Evolutionary conservation across 53 echinoderm and acorn worm genomes (phyloP).

Genomic region (Actinopyga echinites): DNA sequence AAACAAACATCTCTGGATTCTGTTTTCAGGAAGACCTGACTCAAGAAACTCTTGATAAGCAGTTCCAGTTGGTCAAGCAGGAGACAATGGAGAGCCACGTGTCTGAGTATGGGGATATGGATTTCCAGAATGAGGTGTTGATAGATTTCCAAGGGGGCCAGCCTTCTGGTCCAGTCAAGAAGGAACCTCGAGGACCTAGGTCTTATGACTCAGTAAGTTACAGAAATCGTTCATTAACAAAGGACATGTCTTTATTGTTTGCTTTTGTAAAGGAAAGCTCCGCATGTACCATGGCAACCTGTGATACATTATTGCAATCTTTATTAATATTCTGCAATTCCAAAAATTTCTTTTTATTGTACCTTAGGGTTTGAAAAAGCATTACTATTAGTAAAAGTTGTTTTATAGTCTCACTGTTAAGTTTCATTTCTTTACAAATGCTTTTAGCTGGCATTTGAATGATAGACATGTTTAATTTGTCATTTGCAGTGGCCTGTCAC

Average conservation of each 20-base stretch:
- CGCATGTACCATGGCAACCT: too few relatives aligned
- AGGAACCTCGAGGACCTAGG: constrained; percentile 9
- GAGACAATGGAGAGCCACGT: constrained; percentile 76
- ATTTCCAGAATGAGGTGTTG: constrained; percentile 44
- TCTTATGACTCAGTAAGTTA: constrained; percentile 17
- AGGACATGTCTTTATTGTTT: neutral
- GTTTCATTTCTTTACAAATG: too few relatives aligned
- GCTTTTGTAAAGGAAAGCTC: too few relatives aligned
- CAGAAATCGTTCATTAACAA: neutral
- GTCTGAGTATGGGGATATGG: constrained; percentile 69
- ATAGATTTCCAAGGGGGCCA: constrained; percentile 57
- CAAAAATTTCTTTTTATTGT: too few relatives aligned
- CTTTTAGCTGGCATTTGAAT: too few relatives aligned
- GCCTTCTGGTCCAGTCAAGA: neutral
- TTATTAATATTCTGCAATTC: too few relatives aligned
- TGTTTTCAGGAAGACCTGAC: constrained; percentile 63
- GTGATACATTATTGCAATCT: too few relatives aligned
- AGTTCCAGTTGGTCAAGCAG: constrained; percentile 54
- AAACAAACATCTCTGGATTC: neutral
- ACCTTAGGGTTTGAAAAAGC: too few relatives aligned
- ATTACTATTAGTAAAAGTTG: too few relatives aligned
- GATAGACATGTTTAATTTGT: too few relatives aligned
- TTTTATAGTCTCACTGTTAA: too few relatives aligned
- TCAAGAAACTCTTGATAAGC: constrained; percentile 56
- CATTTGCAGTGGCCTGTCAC: too few relatives aligned